Conservation (phyloP, 30 jellyfish, hydroid and myxozoan genomes). For the Aurelia aurita region DNA sequence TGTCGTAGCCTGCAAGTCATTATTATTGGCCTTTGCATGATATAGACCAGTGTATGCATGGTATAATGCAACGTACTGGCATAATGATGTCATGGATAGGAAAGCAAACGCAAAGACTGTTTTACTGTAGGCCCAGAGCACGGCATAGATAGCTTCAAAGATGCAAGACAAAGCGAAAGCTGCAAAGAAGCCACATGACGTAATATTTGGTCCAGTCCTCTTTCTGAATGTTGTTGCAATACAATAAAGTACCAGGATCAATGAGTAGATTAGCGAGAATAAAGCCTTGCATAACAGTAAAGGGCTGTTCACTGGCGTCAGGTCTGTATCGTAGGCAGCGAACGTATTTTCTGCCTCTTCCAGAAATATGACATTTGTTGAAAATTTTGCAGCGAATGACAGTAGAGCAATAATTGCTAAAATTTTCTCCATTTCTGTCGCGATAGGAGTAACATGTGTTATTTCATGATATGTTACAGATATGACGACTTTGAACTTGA, state of each 20-base stretch:
- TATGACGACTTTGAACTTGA: too few species aligned
- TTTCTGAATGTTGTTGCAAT: constrained; percentile 26
- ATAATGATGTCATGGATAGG: constrained; percentile 22
- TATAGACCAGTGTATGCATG: constrained; percentile 44
- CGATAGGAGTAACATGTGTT: too few species aligned
- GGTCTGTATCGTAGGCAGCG: constrained; percentile 31
- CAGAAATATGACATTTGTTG: constrained; percentile 5
- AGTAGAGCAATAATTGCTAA: constrained; percentile 30
- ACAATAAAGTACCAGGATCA: constrained; percentile 22
- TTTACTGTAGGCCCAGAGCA: constrained; percentile 40
- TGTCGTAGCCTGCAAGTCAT: constrained; percentile 4
- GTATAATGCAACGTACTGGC: constrained; percentile 36
- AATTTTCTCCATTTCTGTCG: constrained; percentile 11
- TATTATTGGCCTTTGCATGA: constrained; percentile 16
- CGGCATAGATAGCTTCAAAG: constrained; percentile 18
- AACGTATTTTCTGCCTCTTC: constrained; percentile 17
- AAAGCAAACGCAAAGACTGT: constrained; percentile 22
- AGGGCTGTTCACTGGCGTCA: constrained; percentile 59
- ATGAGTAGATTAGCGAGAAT: constrained; percentile 32
- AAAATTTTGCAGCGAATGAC: constrained; percentile 10
- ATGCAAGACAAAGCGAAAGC: constrained; percentile 37
- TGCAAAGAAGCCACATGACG: constrained; percentile 12
- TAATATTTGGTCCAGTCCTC: background rate
- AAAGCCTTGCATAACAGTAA: constrained; percentile 25
- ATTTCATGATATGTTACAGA: too few species aligned